Conservation (phyloP, 2,797 vertebrate species). For the Sebastes flavidus region DNA sequence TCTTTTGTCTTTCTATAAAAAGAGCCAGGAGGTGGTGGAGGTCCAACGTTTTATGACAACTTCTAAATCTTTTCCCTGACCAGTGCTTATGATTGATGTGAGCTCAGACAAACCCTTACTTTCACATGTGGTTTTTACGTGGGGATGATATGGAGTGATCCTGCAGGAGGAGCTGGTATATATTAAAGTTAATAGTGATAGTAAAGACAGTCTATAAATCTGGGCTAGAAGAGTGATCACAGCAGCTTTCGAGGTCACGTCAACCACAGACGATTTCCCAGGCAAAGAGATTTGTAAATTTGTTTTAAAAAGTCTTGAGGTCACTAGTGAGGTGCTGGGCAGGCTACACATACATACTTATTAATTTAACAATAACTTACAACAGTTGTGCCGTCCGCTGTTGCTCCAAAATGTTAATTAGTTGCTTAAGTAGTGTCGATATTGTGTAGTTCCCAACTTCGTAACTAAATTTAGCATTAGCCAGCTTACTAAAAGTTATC, state of each 20-base stretch:
- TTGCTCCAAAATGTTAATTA: neutral
- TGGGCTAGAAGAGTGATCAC: slow-evolving; percentile 15
- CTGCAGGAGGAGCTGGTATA: slow-evolving; percentile 39
- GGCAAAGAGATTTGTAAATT: neutral
- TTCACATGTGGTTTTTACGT: slow-evolving; percentile 64
- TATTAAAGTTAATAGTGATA: slow-evolving; percentile 59
- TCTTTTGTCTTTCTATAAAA: slow-evolving; percentile 30
- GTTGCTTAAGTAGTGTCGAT: neutral
- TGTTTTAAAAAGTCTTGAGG: neutral
- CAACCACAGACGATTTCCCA: slow-evolving; percentile 15
- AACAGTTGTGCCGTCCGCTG: no score
- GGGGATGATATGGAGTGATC: slow-evolving; percentile 30
- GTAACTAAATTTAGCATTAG: neutral
- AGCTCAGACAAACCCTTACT: slow-evolving; percentile 1
- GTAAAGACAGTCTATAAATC: slow-evolving; percentile 60
- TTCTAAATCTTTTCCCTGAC: slow-evolving; percentile 39
- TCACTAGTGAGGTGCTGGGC: neutral
- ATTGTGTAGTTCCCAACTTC: neutral
- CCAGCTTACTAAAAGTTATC: neutral
- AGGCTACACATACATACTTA: neutral
- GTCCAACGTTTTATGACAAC: slow-evolving; percentile 32
- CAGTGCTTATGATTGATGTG: slow-evolving; percentile 40
- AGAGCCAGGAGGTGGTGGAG: slow-evolving; percentile 26
- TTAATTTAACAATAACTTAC: neutral
- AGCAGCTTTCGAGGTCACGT: slow-evolving; percentile 18